Base-by-base conservation (phyloP, 2,113 vertebrate genomes). In the Corydoras maculifer region DNA sequence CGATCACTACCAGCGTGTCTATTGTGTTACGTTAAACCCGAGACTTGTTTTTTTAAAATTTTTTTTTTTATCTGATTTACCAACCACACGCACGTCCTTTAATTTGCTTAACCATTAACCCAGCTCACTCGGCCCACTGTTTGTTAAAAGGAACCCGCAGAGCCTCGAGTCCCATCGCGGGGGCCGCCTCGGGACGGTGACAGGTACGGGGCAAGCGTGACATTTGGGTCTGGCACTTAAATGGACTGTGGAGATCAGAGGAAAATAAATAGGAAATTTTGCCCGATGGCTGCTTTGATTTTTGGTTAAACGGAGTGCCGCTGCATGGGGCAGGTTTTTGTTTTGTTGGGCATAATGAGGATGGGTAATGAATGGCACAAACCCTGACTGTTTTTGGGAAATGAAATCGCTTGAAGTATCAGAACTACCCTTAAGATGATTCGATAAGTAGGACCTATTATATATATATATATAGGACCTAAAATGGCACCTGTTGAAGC, bases 241-340 rank as follows among this genome's bases (percentile, higher is more conserved):
- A 74, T 29, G 15, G 53, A 18, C 55, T 55, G 13, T 18, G 55
- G 15, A 61, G 67, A 65, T 77, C 58, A 77, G 64, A 11, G 31
- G 13, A 73, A 70, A 71, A 79, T 82, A 78, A 70, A 71, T 65
- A 8, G 15, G 55, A 55, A 75, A 68, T 32, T 72, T 69, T 67
- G 66, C 50, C 64, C 78, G 57, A 79, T 69, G 65, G 68, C 69
- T 59, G 62, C 66, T 73, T 68, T 69, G 71, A 64, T 70, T 76
- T 57, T 65, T 59, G 61, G 64, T 30, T 29, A 63, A 51, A 54
- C 62, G 62, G 51, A 74, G 61, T 77, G 65, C 72, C 75, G 62
- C 62, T 64, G 66, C 49, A 55, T 58, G 12, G 57, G 29, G 7
- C 53, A 43, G 13, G 4, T 57, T 48, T 29, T 48, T 30, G 29